phyloP scores from a whole-genome alignment of 2,113 vertebrate species.

The Neolamprologus fasciatus region DNA sequence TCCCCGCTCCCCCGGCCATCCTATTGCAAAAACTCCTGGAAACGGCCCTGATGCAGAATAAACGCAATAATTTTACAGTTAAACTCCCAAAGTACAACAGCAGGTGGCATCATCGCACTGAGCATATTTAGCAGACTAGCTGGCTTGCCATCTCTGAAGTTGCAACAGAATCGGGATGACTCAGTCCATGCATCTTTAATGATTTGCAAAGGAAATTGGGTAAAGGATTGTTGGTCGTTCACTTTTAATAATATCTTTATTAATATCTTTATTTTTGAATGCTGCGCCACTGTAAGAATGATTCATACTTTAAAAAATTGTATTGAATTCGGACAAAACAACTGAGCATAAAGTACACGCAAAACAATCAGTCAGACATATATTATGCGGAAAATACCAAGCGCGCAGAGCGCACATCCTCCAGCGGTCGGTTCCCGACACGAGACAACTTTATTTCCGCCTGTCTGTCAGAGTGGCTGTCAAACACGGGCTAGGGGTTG shows the following conservation, averaged over 20 bases:
- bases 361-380: background rate
- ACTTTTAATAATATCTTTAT: background rate
- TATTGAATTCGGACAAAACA: background rate
- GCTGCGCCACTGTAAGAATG: background rate
- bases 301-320: background rate
- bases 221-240: background rate
- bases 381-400: background rate
- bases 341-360: background rate
- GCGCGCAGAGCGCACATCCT: background rate
- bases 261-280: background rate
- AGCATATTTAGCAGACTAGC: background rate
- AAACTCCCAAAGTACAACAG: background rate
- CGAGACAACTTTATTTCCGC: slow-evolving; percentile 54
- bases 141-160: background rate
- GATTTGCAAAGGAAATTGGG: slow-evolving; percentile 1
- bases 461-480: slow-evolving; percentile 51
- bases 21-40: background rate
- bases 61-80: background rate
- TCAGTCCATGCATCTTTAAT: slow-evolving; percentile 48
- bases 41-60: background rate
- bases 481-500: slow-evolving; percentile 31
- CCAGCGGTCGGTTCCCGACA: background rate
- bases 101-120: slow-evolving; percentile 38
- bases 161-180: slow-evolving; percentile 35
- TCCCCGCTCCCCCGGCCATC: background rate